These are phyloP conservation scores for Calidris pygmaea DNA, from an alignment of 2,113 vertebrate genomes.

Conservation along the genomic window DNA sequence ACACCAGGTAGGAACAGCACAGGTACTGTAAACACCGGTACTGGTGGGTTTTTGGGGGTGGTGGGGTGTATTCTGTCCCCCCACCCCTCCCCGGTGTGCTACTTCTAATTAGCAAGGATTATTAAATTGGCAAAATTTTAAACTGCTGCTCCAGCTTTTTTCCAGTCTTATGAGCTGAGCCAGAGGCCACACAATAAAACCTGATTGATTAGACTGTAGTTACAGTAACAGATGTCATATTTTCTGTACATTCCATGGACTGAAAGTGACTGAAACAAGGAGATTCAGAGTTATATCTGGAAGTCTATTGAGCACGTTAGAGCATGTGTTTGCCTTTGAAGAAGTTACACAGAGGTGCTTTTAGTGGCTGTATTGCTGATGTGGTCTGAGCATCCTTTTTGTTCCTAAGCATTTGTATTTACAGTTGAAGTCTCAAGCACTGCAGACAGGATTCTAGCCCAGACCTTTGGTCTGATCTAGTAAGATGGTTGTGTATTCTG, in stretches of 20 bases:
- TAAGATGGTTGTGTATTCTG: background rate
- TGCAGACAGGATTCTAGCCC: background rate
- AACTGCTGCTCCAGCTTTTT: constrained; percentile 43
- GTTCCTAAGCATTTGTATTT: background rate
- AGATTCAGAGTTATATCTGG: background rate
- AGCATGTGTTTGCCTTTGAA: background rate
- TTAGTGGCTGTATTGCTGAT: background rate
- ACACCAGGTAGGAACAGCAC: background rate
- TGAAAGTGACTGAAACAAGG: background rate
- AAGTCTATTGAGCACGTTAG: background rate
- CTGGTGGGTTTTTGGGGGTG: background rate
- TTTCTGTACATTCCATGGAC: background rate
- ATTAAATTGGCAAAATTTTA: constrained; percentile 58
- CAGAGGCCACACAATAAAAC: constrained; percentile 60
- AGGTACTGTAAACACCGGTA: background rate
- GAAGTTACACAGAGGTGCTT: background rate
- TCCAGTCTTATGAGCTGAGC: constrained; percentile 40
- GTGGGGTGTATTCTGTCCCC: background rate
- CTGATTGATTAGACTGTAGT: constrained; percentile 55
- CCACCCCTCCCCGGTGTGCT: accelerated
- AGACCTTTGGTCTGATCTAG: background rate
- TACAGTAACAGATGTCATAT: constrained; percentile 14
- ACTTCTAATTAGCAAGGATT: constrained; percentile 60
- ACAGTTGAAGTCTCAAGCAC: background rate
- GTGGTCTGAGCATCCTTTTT: background rate